A percentile compares a stretch with the other conserved stretches of the same genome.
Evolutionary conservation across 2,797 vertebrate genomes (phyloP).

Genomic region (Botia kubotai): DNA sequence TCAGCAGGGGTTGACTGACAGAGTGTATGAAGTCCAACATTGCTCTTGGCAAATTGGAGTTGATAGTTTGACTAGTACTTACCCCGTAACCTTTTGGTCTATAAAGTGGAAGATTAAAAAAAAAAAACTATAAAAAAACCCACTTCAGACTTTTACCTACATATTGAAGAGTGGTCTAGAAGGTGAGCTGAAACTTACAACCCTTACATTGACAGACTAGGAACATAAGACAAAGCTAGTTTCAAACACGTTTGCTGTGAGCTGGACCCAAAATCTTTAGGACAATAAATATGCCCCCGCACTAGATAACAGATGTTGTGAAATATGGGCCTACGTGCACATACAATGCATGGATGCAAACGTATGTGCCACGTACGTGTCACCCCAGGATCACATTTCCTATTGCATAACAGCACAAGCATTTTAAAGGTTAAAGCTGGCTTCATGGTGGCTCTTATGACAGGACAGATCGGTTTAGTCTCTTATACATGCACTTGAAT

Average conservation of each 20-base stretch:
- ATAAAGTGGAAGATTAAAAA: too few species aligned
- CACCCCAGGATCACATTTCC: slow-evolving; percentile 47
- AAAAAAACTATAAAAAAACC: too few species aligned
- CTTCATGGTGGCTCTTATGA: too few species aligned
- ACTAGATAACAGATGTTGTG: not conserved
- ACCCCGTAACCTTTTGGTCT: not conserved
- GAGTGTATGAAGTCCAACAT: slow-evolving; percentile 41
- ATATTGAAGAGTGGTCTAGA: too few species aligned
- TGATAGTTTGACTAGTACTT: not conserved
- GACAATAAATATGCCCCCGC: not conserved
- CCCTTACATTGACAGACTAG: too few species aligned
- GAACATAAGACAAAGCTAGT: too few species aligned
- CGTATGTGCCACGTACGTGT: not conserved
- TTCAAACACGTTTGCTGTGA: too few species aligned
- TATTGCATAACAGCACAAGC: slow-evolving; percentile 17
- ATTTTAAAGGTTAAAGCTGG: slow-evolving; percentile 40
- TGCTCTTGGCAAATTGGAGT: not conserved
- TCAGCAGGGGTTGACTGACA: not conserved
- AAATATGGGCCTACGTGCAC: not conserved
- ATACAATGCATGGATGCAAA: not conserved
- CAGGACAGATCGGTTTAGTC: not conserved
- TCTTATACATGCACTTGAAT: not conserved
- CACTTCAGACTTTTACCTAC: too few species aligned
- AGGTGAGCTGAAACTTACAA: too few species aligned
- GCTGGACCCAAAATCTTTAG: too few species aligned